Base-by-base conservation (phyloP, 2,888 invertebrate species). In the Rugalucina vietnamica region DNA sequence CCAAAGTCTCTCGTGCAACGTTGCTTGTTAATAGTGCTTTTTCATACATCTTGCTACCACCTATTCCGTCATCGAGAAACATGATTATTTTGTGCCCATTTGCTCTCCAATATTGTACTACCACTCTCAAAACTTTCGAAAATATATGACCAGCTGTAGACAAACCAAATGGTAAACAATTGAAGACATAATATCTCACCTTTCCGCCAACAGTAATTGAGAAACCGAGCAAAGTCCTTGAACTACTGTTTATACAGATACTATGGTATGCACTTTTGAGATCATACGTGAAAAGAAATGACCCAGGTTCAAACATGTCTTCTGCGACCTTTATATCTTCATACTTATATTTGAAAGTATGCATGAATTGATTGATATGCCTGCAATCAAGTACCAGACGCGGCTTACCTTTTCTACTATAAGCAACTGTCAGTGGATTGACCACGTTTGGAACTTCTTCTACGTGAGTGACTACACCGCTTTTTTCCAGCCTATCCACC, bases 341-440 rank as follows among this genome's bases (percentile, higher is more conserved):
- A 29, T 76, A 83, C 73, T 82, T 82, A 10, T 77, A 65, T 27
- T 74, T 78, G 36, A 82, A 78, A n/a, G 49, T 12, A 60, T 82
- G 77, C n/a, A 82, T 27, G 2, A 12, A 72, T 49, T 76, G 78
- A 73, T 74, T 82, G 21, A 82, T 82, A 43, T 78, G 78, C 39
- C 74, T 73, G 39, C 82, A 78, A 50, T 82, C 82, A 21, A 82
- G 34, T 4, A 79, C 79, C 14, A 80, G 50, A 24, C 76, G 54
- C n/a, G 76, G 76, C 36, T 82, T 82, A 24, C 79, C 78, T 8
- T 24, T 49, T 18, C 24, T 72, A 49, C 60, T 69, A 36, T 10
- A 69, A 14, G 60, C 60, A 8, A 60, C 60, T 27, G 60, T 60
- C 8, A 60, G 60, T n/a, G 60, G 60, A 29, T 60, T 60, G 29